Evolutionary conservation across 2,888 invertebrate species (phyloP).

Genomic region (Palloptera scutellata): DNA sequence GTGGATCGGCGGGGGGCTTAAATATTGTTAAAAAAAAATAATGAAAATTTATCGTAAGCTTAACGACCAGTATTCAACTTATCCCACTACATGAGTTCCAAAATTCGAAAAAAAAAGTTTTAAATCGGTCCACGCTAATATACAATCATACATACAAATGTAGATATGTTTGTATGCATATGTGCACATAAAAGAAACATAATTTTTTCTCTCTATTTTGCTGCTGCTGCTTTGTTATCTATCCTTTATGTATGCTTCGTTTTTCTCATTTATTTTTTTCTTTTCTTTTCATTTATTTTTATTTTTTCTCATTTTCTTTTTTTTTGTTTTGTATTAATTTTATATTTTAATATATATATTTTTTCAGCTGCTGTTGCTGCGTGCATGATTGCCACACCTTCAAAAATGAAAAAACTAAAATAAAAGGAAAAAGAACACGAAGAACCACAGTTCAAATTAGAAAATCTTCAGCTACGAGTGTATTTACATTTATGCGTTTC

Average conservation of each 20-base stretch:
- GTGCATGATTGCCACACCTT: slow-evolving; percentile 8
- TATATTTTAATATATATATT: not conserved
- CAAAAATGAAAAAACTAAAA: not conserved
- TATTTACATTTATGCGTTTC: slow-evolving; percentile 2
- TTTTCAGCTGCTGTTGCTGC: slow-evolving; percentile 16
- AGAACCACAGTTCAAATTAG: not conserved
- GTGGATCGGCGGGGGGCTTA: too few species aligned
- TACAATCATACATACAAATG: not conserved
- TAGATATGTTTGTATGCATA: not conserved
- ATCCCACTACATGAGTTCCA: too few species aligned
- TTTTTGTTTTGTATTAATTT: not conserved
- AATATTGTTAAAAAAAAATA: too few species aligned
- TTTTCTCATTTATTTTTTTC: not conserved
- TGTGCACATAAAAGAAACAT: not conserved
- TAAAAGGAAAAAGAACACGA: not conserved
- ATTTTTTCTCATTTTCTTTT: slow-evolving; percentile 15
- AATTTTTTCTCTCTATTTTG: too few species aligned
- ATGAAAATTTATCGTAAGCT: too few species aligned
- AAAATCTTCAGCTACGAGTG: not conserved
- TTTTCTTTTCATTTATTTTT: not conserved
- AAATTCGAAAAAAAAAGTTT: too few species aligned
- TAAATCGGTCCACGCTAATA: not conserved
- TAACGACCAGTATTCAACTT: too few species aligned
- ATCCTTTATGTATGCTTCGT: slow-evolving; percentile 9
- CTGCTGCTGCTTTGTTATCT: slow-evolving; percentile 19